Conservation (phyloP, 2,888 invertebrate genomes). For the Mechanitis mazaeus region DNA sequence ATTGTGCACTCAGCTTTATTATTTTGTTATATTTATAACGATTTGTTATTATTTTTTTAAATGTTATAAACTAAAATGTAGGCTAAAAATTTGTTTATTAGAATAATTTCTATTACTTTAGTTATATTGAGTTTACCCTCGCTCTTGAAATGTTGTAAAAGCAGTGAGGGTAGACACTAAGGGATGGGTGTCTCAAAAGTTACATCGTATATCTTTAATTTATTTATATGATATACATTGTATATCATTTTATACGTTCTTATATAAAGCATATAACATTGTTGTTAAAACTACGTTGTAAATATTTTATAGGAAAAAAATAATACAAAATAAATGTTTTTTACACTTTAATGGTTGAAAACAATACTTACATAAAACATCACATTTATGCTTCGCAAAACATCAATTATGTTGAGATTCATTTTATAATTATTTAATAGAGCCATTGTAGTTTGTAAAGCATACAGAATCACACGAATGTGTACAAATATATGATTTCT, state of each 20-base stretch:
- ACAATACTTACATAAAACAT: constrained; percentile 75
- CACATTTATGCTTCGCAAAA: constrained; percentile 77
- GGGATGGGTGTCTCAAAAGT: background rate
- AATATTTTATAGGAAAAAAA: constrained; percentile 12
- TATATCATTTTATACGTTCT: background rate
- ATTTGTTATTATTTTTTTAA: no score
- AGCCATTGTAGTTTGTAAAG: background rate
- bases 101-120: background rate
- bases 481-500: background rate
- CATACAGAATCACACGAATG: background rate
- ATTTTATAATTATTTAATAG: constrained; percentile 9
- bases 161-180: background rate
- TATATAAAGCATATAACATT: background rate
- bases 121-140: background rate
- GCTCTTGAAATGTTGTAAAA: background rate
- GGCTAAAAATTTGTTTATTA: no score
- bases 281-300: background rate
- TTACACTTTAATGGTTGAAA: constrained; percentile 73
- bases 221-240: background rate
- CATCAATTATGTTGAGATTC: constrained; percentile 52
- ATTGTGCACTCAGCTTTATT: background rate
- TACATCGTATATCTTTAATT: background rate
- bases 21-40: no score
- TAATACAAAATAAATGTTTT: constrained; percentile 37
- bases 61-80: no score